Evolutionary conservation across 2,797 vertebrate species (phyloP).

Genomic region (Hephaestus fuliginosus): DNA sequence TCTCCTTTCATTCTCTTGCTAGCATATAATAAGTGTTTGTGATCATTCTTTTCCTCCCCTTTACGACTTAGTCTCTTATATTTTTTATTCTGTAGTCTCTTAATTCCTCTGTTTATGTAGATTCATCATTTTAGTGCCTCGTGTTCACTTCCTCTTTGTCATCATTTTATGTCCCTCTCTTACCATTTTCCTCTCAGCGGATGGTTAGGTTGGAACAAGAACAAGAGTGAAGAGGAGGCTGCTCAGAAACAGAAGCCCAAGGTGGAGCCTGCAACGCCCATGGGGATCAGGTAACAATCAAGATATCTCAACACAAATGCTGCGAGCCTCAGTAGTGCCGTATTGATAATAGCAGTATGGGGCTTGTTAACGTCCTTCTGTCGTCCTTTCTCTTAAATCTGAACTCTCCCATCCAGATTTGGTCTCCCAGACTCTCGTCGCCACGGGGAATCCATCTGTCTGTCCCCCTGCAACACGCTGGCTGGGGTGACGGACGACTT

Average conservation of each 20-base stretch:
- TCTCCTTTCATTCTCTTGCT: conserved; percentile 1
- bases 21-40: background rate
- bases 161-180: background rate
- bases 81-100: background rate
- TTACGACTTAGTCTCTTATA: background rate
- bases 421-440: conserved; percentile 97
- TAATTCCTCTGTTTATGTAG: background rate
- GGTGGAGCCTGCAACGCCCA: conserved; percentile 93
- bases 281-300: conserved; percentile 90
- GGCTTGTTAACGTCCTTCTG: background rate
- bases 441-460: conserved; percentile 93
- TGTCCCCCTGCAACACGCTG: conserved; percentile 95
- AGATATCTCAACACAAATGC: background rate
- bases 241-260: conserved; percentile 95
- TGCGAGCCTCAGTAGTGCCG: accelerated
- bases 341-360: background rate
- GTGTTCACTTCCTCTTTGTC: background rate
- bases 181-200: conserved; percentile 84
- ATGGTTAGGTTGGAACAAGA: conserved; percentile 95
- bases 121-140: background rate
- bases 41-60: background rate
- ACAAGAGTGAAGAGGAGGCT: conserved; percentile 92
- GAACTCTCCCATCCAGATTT: conserved; percentile 84
- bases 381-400: background rate
- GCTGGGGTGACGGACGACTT: conserved; percentile 98